Conservation (phyloP, 2,797 vertebrate species). For the Phylloscopus collybita region DNA sequence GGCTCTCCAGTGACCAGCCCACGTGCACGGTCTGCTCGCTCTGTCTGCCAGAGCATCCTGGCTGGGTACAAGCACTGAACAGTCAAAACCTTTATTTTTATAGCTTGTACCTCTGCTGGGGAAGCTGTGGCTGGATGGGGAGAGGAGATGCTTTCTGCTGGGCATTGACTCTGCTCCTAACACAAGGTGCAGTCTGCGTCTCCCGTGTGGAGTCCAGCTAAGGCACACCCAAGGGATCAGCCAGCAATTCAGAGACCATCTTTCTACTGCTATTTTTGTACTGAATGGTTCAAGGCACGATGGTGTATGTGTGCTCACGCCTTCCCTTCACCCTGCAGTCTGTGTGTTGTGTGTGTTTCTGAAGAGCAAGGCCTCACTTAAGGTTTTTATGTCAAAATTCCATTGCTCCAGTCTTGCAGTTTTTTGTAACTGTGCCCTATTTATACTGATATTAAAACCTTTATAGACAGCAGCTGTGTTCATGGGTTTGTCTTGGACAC, state of each 20-base stretch:
- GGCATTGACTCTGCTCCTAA: conserved; percentile 43
- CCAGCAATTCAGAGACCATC: conserved; percentile 57
- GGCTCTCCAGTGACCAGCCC: not conserved
- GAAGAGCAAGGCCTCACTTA: conserved; percentile 46
- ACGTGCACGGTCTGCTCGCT: not conserved
- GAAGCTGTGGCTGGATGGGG: conserved; percentile 30
- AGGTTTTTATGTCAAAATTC: conserved; percentile 54
- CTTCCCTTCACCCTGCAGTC: conserved; percentile 4
- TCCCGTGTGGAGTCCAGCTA: not conserved
- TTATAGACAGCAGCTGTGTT: conserved; percentile 69
- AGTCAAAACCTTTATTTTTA: conserved; percentile 73
- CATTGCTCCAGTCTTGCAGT: conserved; percentile 67
- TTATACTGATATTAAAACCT: conserved; percentile 84
- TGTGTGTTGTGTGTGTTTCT: conserved; percentile 41
- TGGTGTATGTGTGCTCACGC: conserved; percentile 39
- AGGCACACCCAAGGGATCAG: conserved; percentile 40
- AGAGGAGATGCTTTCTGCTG: not conserved
- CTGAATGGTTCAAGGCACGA: conserved; percentile 33
- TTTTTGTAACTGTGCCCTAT: conserved; percentile 83
- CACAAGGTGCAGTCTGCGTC: conserved; percentile 6
- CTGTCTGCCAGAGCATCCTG: not conserved
- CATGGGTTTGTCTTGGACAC: not conserved
- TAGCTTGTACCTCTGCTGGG: conserved; percentile 56
- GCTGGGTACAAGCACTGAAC: not conserved
- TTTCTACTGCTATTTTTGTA: conserved; percentile 65